Evolutionary conservation across 1,140 invertebrate genomes (phyloP), one percentile per base, ranked within the genome.

Genomic region (Drosophila parvula): DNA sequence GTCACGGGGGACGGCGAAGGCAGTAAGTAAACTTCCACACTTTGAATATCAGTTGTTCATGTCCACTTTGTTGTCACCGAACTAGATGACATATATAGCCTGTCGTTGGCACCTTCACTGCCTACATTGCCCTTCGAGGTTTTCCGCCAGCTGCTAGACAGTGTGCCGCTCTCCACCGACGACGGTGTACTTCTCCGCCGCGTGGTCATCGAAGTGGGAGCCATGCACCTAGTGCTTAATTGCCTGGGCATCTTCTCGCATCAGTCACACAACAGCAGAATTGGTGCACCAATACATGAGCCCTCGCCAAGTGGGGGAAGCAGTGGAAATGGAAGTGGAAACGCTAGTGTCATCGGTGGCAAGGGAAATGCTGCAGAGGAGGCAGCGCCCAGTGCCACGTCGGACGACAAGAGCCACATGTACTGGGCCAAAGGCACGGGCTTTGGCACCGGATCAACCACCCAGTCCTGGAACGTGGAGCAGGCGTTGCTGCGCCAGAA

Each of bases 371-470:
- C 73, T 16, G 53, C 68, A 10, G 83, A 88, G 4, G 83, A 88
- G 30, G 60, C 68, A 1, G 27, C 67, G 9, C 57, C 76, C 1
- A 80, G 38, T 50, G 63, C 61, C 27, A 93, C 93, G 57, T 91
- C 92, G 28, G 95, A 96, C 81, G 96, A 97, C 63, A 97, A 97
- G 77, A 95, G 95, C 2, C 97, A 98, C 86, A 93, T 97, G 68
- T 98, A 98, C 92, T 99, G 98, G 98, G 98, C 98, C 0, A 98
- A 98, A 90, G 96, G 95, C 8, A 98, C 98, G 1, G 98, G 98
- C 5, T 99, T 98, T 92, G 98, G 98, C 12, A 98, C 98, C 0
- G 98, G 98, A 2, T 98, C 97, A 2, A 99, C 97, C 3, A 96
- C 97, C 60, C 98, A 98, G 84, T 97, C 96, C 32, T 99, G 98